These are phyloP conservation scores for Cinclus cinclus DNA, from an alignment of 2,113 vertebrate genomes.

Conservation along the genomic window DNA sequence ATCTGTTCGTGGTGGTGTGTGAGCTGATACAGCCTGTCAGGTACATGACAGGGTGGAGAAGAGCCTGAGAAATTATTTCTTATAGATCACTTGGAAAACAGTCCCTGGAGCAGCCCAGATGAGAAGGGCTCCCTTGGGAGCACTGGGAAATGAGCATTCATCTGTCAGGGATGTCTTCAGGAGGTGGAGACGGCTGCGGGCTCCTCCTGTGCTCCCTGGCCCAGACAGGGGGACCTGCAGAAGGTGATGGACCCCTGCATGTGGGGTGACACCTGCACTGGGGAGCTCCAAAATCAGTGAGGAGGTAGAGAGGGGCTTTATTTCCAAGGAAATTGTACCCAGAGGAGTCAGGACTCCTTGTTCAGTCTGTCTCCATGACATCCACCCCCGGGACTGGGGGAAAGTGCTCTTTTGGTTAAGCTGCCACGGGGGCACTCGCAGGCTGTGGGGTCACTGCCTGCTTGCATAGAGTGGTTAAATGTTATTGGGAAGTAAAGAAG, in stretches of 20 bases:
- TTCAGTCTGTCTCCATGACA: not conserved
- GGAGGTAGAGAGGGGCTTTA: not conserved
- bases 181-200: slow-evolving; percentile 39
- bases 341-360: not conserved
- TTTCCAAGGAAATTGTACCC: not conserved
- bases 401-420: not conserved
- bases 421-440: rapidly evolving
- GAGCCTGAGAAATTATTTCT: slow-evolving; percentile 73
- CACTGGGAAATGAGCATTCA: slow-evolving; percentile 59
- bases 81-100: slow-evolving; percentile 68
- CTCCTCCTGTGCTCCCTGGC: not conserved
- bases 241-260: slow-evolving; percentile 7
- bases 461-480: not conserved
- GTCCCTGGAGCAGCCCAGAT: slow-evolving; percentile 59
- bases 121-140: slow-evolving; percentile 68
- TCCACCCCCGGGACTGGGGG: not conserved
- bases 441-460: not conserved
- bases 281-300: slow-evolving; percentile 31
- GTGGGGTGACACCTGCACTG: not conserved
- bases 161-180: slow-evolving; percentile 67
- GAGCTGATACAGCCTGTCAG: slow-evolving; percentile 71
- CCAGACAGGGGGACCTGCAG: not conserved
- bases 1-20: slow-evolving; percentile 54
- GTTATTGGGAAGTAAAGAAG: not conserved
- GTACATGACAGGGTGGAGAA: slow-evolving; percentile 64